Evolutionary conservation across 2,797 vertebrate species (phyloP).

Genomic region (Podargus strigoides): DNA sequence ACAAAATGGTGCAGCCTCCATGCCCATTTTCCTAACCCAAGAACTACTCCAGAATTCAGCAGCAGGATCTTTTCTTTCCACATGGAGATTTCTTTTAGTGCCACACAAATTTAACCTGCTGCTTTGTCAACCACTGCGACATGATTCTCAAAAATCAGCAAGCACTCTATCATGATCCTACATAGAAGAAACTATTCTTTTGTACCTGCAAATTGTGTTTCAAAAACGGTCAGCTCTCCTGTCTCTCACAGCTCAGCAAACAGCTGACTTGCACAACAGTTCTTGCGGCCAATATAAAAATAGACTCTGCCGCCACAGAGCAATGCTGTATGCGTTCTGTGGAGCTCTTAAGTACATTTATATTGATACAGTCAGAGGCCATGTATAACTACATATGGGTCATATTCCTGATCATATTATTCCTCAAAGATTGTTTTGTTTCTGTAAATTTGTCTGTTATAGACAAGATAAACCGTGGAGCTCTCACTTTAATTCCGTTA

Average conservation of each 20-base stretch:
- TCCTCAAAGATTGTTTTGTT: neutral
- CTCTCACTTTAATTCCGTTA: neutral
- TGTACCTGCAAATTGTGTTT: neutral
- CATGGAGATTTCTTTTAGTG: neutral
- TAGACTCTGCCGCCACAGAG: neutral
- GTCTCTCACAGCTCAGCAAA: neutral
- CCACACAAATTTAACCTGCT: neutral
- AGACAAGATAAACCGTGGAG: neutral
- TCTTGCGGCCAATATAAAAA: neutral
- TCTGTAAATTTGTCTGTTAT: neutral
- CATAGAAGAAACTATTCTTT: neutral
- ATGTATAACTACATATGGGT: neutral
- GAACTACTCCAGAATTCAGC: neutral
- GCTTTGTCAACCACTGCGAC: neutral
- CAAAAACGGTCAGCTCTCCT: neutral
- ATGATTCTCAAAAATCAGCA: neutral
- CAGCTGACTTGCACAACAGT: neutral
- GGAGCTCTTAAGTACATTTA: neutral
- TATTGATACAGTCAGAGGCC: accelerated
- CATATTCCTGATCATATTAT: neutral
- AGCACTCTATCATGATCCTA: neutral
- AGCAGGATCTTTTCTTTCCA: neutral
- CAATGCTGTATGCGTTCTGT: neutral
- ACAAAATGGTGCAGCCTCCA: neutral
- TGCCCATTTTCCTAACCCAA: neutral